phyloP scores from a whole-genome alignment of 2,113 vertebrate genomes.

The Scalopus aquaticus region DNA sequence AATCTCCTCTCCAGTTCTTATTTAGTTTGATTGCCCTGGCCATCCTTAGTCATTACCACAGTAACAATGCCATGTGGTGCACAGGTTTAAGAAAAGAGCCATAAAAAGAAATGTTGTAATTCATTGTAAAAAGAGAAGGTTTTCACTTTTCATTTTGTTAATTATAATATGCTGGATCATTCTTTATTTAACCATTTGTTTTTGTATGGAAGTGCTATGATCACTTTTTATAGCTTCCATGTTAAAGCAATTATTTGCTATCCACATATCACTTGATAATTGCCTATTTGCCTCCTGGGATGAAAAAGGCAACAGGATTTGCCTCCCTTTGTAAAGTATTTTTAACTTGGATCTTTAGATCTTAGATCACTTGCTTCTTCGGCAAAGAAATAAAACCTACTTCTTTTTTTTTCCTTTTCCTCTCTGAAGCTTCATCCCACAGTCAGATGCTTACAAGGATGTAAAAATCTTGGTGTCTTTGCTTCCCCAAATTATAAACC shows the following conservation, averaged over 20 bases:
- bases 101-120: background rate
- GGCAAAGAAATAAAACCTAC: background rate
- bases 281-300: background rate
- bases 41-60: background rate
- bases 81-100: background rate
- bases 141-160: background rate
- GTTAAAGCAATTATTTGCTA: background rate
- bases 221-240: background rate
- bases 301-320: background rate
- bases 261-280: background rate
- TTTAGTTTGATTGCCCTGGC: background rate
- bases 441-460: background rate
- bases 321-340: background rate
- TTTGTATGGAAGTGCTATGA: background rate
- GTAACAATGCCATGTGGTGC: background rate
- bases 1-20: background rate
- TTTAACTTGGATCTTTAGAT: conserved; percentile 1
- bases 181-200: background rate
- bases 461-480: background rate
- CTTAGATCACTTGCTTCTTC: background rate
- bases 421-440: background rate
- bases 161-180: background rate
- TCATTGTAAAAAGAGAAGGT: background rate
- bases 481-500: background rate
- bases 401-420: background rate